Evolutionary conservation across 2,113 vertebrate genomes (phyloP).

Genomic region (Oryzias celebensis): DNA sequence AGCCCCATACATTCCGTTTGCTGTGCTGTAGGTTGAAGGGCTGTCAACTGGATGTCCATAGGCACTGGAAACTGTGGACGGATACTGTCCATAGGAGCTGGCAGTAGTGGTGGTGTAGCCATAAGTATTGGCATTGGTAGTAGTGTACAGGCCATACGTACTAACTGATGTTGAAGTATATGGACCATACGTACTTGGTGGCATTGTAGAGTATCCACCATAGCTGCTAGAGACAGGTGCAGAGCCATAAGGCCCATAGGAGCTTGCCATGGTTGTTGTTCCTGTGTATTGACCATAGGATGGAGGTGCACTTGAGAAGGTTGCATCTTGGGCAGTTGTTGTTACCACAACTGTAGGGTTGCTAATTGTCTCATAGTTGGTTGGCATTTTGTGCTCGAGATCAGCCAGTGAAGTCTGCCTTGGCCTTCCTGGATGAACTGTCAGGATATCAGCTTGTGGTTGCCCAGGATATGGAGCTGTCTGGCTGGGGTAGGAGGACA

Average conservation of each 20-base stretch:
- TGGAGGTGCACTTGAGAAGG: constrained; percentile 69
- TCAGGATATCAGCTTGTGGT: constrained; percentile 78
- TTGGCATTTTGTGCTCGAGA: constrained; percentile 93
- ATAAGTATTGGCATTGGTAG: constrained; percentile 75
- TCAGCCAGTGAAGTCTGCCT: constrained; percentile 92
- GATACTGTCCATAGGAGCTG: constrained; percentile 79
- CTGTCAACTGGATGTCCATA: constrained; percentile 84
- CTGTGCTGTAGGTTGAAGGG: constrained; percentile 81
- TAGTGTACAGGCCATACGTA: constrained; percentile 84
- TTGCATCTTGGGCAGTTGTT: constrained; percentile 79
- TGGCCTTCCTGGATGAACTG: constrained; percentile 84
- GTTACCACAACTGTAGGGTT: constrained; percentile 82
- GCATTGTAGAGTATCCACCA: constrained; percentile 71
- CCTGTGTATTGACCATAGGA: constrained; percentile 75
- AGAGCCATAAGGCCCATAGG: constrained; percentile 74
- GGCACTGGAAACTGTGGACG: constrained; percentile 72
- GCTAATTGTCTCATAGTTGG: constrained; percentile 92
- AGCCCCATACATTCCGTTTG: constrained; percentile 86
- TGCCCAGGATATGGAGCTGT: constrained; percentile 80
- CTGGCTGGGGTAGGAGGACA: constrained; percentile 81
- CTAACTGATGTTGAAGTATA: constrained; percentile 66
- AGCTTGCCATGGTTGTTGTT: constrained; percentile 71
- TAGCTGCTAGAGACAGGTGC: constrained; percentile 74
- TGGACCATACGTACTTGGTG: constrained; percentile 75
- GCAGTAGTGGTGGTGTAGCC: constrained; percentile 78